Evolutionary conservation across 2,888 invertebrate genomes (phyloP), one percentile per base, ranked within the genome.

Genomic region (Lucinisca nassula): DNA sequence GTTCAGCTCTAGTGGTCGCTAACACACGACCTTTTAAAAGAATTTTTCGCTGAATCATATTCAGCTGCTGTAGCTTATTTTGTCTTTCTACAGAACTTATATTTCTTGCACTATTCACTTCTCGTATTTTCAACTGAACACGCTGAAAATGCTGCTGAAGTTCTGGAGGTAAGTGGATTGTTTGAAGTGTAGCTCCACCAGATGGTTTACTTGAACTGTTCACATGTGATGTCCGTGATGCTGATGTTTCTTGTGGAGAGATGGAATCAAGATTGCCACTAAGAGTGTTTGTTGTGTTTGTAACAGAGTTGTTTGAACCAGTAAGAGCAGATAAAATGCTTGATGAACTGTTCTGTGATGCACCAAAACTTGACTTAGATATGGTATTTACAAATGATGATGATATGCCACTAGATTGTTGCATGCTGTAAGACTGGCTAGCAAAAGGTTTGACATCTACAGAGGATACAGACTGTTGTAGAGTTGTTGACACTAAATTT

Each of bases 1-100:
- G 85, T 30, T 87, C 87, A 27, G 89, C 77, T 70, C 61, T 86
- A 12, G 86, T 87, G 30, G 86, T 89, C 10, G 89, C 84, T 49
- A 90, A 91, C 98, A 97, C 87, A 97, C 98, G 98, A 12, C 98
- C 98, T 17, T 97, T 97, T 0, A 97, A 97, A 88, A 98, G 94
- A 89, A 98, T 98, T 94, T 97, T 97, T 88, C 98, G 97, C 94
- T 98, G 98, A 89, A 98, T 97, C 82, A 97, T 97, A 92, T 97
- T 97, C 45, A 98, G 95, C 90, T 97, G 97, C 84, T 97, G 97
- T 74, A 97, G 94, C 14, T 97, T 95, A 14, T 97, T 95, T 94
- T 97, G 97, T 87, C 97, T 97, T 17, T 97, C 95, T 89, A 97
- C 97, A 32, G 84, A 37, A 1, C 96, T 97, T 93, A 97, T 96